Conservation (phyloP, 2,797 vertebrate genomes). For the Cuculus canorus region DNA sequence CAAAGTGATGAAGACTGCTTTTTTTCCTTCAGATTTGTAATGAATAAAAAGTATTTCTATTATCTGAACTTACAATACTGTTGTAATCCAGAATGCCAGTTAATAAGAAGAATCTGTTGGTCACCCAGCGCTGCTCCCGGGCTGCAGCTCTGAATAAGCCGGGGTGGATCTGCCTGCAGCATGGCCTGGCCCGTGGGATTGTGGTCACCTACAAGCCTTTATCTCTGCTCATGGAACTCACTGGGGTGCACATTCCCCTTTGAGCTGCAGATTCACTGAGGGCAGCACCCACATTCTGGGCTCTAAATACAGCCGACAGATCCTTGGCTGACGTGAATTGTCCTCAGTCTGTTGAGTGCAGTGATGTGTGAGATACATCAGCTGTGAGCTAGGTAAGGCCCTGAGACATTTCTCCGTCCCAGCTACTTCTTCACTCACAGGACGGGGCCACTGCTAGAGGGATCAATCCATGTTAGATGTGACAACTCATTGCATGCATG, state of each 20-base stretch:
- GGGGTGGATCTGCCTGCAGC: not conserved
- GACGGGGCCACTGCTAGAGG: not conserved
- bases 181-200: not conserved
- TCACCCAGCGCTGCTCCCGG: not conserved
- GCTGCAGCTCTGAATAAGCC: not conserved
- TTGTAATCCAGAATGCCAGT: not conserved
- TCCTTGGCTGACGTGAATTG: not conserved
- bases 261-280: not conserved
- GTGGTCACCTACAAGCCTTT: not conserved
- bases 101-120: not conserved
- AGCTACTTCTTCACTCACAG: not conserved
- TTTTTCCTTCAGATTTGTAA: not conserved
- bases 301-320: not conserved
- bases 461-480: not conserved
- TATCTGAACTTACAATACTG: not conserved
- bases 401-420: not conserved
- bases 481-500: not conserved
- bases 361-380: conserved; percentile 63
- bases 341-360: not conserved
- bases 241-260: not conserved
- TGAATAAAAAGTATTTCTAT: not conserved
- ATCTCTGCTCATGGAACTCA: accelerated
- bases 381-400: conserved; percentile 44
- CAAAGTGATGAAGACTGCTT: not conserved
- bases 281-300: not conserved